Evolutionary conservation across 2,888 invertebrate species (phyloP).

Genomic region (Selenia dentaria): DNA sequence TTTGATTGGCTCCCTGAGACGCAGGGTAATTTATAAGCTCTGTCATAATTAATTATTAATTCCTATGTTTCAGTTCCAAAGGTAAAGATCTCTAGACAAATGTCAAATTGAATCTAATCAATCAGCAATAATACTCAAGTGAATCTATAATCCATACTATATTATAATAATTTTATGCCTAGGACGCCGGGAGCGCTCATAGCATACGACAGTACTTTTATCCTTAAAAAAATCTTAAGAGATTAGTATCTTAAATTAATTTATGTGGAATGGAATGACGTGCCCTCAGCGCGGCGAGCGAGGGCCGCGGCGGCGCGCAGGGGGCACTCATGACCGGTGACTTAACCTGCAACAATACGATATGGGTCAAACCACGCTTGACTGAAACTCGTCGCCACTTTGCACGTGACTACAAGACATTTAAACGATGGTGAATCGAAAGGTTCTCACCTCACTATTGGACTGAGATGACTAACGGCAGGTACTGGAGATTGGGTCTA

Average conservation of each 20-base stretch:
- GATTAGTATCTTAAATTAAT: conserved; percentile 80
- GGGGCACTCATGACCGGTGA: conserved; percentile 77
- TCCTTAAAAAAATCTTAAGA: conserved; percentile 79
- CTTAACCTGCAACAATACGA: conserved; percentile 74
- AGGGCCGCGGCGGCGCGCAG: conserved; percentile 55
- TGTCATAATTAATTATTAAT: conserved; percentile 58
- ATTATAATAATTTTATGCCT: conserved; percentile 77
- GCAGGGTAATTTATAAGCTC: conserved; percentile 62
- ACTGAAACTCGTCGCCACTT: neutral
- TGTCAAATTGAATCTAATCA: conserved; percentile 76
- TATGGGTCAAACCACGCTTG: neutral
- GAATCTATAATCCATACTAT: conserved; percentile 82
- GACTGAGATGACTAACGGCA: conserved; percentile 79
- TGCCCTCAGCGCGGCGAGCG: conserved; percentile 71
- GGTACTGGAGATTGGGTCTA: conserved; percentile 75
- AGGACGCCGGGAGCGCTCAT: conserved; percentile 57
- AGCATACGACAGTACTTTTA: conserved; percentile 70
- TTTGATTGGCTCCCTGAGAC: conserved; percentile 42
- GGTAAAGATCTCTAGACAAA: conserved; percentile 58
- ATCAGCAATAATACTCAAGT: conserved; percentile 82
- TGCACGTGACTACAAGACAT: neutral
- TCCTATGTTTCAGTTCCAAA: conserved; percentile 67
- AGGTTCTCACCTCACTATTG: conserved; percentile 72
- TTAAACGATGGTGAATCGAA: neutral
- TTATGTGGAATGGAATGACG: conserved; percentile 82